Conservation (phyloP, 1,140 invertebrate species). For the silkworm (Bombyx mori) region ASM3026992v2 NC_085123.1:4365501-4366000, state of each 20-base stretch:
- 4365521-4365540: slow-evolving; percentile 3
- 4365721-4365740: not conserved
- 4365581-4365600: slow-evolving; percentile 6
- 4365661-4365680: slow-evolving; percentile 1
- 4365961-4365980: too few species aligned
- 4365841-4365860: too few species aligned
- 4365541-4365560: not conserved
- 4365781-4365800: too few species aligned
- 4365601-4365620: slow-evolving; percentile 4
- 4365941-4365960: not conserved
- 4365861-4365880: too few species aligned
- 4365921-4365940: not conserved
- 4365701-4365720: not conserved
- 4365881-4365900: not conserved
- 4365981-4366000: too few species aligned
- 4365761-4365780: too few species aligned
- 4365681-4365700: slow-evolving; percentile 1
- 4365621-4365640: slow-evolving; percentile 3
- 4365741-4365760: too few species aligned
- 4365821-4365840: too few species aligned
- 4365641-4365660: slow-evolving; percentile 2
- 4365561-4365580: slow-evolving; percentile 4
- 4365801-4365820: too few species aligned
- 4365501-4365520: slow-evolving; percentile 1
- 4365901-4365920: not conserved